Conservation (phyloP, 2,888 invertebrate genomes). For the Ariolimax columbianus region DNA sequence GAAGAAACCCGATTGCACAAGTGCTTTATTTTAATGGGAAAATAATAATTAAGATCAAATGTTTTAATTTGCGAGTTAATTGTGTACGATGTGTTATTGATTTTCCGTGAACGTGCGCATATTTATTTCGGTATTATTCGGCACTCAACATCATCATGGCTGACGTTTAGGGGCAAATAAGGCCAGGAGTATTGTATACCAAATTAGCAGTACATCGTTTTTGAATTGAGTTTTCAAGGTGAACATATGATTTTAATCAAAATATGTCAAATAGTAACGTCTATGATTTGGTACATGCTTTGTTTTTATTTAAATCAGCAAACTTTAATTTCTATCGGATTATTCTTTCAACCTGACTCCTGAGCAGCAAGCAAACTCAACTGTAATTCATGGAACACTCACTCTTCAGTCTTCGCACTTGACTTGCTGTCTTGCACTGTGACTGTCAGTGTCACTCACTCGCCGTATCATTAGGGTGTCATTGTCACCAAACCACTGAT, state of each 20-base stretch:
- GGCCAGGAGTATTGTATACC: constrained; percentile 45
- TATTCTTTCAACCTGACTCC: too few species aligned
- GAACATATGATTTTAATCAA: not conserved
- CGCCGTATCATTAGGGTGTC: too few species aligned
- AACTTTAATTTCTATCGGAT: too few species aligned
- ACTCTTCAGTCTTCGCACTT: too few species aligned
- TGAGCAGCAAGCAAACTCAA: too few species aligned
- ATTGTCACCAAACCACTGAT: too few species aligned
- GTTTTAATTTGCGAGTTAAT: not conserved
- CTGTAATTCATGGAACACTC: too few species aligned
- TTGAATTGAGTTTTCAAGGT: not conserved
- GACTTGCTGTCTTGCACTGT: too few species aligned
- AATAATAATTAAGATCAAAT: too few species aligned
- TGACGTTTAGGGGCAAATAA: constrained; percentile 49
- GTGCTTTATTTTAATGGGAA: too few species aligned
- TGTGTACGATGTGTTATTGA: constrained; percentile 12
- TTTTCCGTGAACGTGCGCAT: constrained; percentile 35
- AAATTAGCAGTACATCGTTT: not conserved
- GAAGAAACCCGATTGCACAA: too few species aligned
- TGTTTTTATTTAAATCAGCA: not conserved
- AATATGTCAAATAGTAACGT: not conserved
- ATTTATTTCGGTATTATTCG: constrained; percentile 23
- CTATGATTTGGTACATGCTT: not conserved
- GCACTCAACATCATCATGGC: constrained; percentile 36
- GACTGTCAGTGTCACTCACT: too few species aligned